phyloP scores from a whole-genome alignment of 2,797 vertebrate species.

The Enteromius argenteus region DNA sequence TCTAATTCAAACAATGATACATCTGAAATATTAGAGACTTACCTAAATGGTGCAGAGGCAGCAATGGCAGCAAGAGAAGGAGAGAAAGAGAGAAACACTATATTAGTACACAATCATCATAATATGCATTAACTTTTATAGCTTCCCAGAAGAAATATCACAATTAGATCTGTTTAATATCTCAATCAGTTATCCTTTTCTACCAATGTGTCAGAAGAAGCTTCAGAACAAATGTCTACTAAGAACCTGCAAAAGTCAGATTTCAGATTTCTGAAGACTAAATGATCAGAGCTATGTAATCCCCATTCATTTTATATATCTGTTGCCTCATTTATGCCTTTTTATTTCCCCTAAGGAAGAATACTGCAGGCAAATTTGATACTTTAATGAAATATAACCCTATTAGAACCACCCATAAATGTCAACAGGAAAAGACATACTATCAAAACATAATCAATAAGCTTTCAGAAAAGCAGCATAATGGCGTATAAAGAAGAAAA shows the following conservation, averaged over 20 bases:
- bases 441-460: constrained; percentile 28
- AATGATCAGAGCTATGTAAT: neutral
- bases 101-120: constrained; percentile 19
- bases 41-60: constrained; percentile 36
- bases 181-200: neutral
- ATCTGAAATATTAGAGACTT: constrained; percentile 43
- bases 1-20: neutral
- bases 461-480: constrained; percentile 6
- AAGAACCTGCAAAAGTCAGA: neutral
- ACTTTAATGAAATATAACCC: constrained; percentile 9
- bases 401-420: neutral
- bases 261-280: neutral
- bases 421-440: neutral
- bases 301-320: neutral
- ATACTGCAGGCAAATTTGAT: neutral
- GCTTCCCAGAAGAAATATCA: neutral
- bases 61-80: neutral
- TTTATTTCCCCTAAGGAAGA: neutral
- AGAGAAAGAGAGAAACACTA: constrained; percentile 31
- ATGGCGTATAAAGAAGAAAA: neutral
- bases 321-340: neutral
- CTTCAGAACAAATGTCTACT: neutral
- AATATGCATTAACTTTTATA: neutral
- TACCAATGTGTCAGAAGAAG: neutral
- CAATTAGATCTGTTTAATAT: neutral